phyloP scores from a whole-genome alignment of 2,113 vertebrate genomes.

The Aphyosemion australe region DNA sequence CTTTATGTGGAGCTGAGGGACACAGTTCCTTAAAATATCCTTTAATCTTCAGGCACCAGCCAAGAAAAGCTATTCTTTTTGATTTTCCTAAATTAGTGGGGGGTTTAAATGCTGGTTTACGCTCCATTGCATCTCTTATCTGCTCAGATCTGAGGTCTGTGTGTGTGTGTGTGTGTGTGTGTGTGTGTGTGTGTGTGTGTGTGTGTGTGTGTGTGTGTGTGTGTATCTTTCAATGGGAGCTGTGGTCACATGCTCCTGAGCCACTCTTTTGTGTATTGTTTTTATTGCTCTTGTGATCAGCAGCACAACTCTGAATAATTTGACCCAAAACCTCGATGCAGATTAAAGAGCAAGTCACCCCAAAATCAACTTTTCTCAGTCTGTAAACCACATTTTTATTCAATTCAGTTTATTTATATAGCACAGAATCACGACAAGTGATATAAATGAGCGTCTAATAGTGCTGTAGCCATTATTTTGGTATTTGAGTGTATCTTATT shows the following conservation, averaged over 20 bases:
- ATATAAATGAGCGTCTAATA: no score
- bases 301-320: slow-evolving; percentile 3
- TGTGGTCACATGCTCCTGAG: slow-evolving; percentile 59
- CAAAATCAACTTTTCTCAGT: no score
- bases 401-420: no score
- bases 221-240: slow-evolving; percentile 42
- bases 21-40: not conserved
- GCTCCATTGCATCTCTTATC: slow-evolving; percentile 36
- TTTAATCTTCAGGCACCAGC: slow-evolving; percentile 5
- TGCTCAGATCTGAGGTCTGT: slow-evolving; percentile 21
- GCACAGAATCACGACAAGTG: no score
- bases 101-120: slow-evolving; percentile 7
- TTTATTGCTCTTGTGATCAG: slow-evolving; percentile 10
- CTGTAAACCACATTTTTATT: no score
- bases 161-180: no score
- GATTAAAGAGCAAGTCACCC: no score
- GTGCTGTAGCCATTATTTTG: no score
- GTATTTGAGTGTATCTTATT: no score
- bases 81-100: slow-evolving; percentile 12
- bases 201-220: slow-evolving; percentile 24
- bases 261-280: slow-evolving; percentile 69
- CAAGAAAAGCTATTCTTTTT: slow-evolving; percentile 9
- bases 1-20: slow-evolving; percentile 1
- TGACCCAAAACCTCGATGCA: not conserved
- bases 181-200: slow-evolving; percentile 1